These are phyloP conservation scores for Embidobia sp. DNA, from an alignment of 2,888 invertebrate genomes.

Conservation along the genomic window DNA sequence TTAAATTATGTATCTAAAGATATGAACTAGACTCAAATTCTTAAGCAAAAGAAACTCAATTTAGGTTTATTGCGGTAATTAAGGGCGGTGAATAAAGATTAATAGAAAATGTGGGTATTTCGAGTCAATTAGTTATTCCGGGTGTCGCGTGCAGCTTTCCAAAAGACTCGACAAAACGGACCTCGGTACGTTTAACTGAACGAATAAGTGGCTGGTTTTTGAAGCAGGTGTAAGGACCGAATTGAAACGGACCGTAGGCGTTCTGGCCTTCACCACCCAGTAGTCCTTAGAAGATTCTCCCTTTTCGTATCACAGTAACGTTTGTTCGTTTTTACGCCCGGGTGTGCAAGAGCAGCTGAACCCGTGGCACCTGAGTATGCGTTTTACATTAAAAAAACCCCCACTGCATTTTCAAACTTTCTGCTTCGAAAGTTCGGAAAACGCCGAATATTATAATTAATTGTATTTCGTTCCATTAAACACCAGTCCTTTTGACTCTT, in stretches of 20 bases:
- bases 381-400: constrained; percentile 38
- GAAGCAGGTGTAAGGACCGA: constrained; percentile 68
- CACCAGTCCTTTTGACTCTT: too few species aligned
- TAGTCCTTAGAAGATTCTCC: constrained; percentile 73
- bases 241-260: constrained; percentile 75
- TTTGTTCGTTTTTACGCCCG: constrained; percentile 64
- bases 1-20: too few species aligned
- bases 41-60: too few species aligned
- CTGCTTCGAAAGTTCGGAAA: too few species aligned
- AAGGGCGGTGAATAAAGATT: too few species aligned
- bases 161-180: too few species aligned
- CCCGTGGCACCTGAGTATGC: constrained; percentile 74
- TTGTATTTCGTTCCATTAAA: too few species aligned
- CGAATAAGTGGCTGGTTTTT: constrained; percentile 29
- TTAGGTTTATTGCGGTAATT: too few species aligned
- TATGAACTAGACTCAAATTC: too few species aligned
- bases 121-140: too few species aligned
- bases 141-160: constrained; percentile 21
- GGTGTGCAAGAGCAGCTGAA: constrained; percentile 74
- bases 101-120: too few species aligned
- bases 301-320: constrained; percentile 56
- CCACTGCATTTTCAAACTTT: constrained; percentile 48
- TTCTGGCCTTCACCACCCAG: constrained; percentile 71
- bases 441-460: too few species aligned
- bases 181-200: constrained; percentile 6